Conservation (phyloP, 2,113 vertebrate genomes). For the Taurulus bubalis region DNA sequence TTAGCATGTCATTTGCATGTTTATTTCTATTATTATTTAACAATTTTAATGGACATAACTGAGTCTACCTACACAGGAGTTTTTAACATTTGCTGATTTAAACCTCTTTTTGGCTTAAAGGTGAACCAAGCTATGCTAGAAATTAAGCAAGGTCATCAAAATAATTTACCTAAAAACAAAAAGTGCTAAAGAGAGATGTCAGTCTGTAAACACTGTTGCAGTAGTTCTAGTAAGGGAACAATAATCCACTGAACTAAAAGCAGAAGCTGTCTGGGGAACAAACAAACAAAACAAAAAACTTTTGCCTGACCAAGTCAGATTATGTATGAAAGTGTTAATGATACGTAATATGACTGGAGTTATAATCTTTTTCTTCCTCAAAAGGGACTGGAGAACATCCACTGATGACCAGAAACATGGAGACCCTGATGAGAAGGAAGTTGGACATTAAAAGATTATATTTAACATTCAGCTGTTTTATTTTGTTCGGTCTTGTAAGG, state of each 20-base stretch:
- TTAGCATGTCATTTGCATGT: too few species aligned
- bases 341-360: neutral
- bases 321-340: neutral
- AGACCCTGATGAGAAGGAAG: neutral
- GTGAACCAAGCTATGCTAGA: too few species aligned
- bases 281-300: too few species aligned
- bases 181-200: too few species aligned
- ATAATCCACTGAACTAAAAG: neutral
- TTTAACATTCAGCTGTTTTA: constrained; percentile 32
- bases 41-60: too few species aligned
- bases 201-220: neutral
- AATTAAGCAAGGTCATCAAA: too few species aligned
- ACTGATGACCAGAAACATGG: constrained; percentile 72
- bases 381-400: constrained; percentile 94
- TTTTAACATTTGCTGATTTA: too few species aligned
- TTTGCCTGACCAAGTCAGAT: neutral
- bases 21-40: too few species aligned
- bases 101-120: too few species aligned
- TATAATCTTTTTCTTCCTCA: constrained; percentile 61
- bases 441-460: constrained; percentile 64
- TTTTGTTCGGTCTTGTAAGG: constrained; percentile 24
- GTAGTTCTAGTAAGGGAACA: neutral
- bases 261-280: neutral
- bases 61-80: too few species aligned
- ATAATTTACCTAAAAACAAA: too few species aligned